A percentile compares a stretch with the other conserved stretches of the same genome.
Evolutionary conservation across 2,113 vertebrate species (phyloP).

Genomic region (Zapornia atra): DNA sequence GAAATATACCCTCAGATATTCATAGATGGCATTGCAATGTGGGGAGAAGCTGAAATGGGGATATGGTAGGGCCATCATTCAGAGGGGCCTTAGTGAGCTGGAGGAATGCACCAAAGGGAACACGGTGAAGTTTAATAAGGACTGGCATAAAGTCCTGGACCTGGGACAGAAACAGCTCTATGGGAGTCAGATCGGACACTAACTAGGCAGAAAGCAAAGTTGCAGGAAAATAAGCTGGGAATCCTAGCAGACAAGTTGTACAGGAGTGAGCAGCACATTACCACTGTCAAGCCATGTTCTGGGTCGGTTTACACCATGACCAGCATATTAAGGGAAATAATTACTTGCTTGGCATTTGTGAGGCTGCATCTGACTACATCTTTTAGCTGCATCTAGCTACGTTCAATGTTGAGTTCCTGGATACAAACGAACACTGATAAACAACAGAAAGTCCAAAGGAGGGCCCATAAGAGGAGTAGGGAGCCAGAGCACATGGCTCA

Average conservation of each 20-base stretch:
- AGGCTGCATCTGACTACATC: neutral
- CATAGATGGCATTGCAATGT: fast-evolving
- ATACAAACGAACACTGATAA: neutral
- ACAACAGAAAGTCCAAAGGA: neutral
- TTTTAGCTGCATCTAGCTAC: neutral
- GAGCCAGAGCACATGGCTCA: neutral
- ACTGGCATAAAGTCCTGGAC: neutral
- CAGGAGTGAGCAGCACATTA: neutral
- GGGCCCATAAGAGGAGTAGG: neutral
- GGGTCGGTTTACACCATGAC: neutral
- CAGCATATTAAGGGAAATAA: neutral
- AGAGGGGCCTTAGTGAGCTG: neutral
- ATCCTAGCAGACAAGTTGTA: neutral
- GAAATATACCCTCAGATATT: neutral
- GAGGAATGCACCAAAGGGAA: neutral
- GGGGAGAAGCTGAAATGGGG: neutral
- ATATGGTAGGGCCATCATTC: neutral
- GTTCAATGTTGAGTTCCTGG: neutral
- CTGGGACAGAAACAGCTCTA: neutral
- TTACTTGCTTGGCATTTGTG: neutral
- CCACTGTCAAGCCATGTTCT: neutral
- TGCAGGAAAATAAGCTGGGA: neutral
- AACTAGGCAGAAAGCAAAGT: neutral
- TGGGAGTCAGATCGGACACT: neutral
- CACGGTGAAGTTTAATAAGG: neutral